Percentiles rank a stretch among this genome's conserved stretches.
These are phyloP conservation scores for Limnephilus auricula DNA, from an alignment of 2,888 invertebrate species.

Conservation along the genomic window DNA sequence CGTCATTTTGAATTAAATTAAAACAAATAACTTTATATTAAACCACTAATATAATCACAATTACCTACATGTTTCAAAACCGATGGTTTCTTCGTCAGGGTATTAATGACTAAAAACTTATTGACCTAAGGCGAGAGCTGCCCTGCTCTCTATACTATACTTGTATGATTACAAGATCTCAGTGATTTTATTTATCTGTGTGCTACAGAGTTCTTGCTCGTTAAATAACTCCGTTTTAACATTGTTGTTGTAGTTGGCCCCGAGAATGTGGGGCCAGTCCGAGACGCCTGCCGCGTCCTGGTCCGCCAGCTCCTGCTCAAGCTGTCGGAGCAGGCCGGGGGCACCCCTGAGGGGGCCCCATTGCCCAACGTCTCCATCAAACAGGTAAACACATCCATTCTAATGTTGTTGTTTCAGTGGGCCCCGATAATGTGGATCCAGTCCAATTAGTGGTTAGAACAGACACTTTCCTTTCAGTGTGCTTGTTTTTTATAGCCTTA, in stretches of 20 bases:
- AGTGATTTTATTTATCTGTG: too few relatives aligned
- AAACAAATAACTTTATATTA: too few relatives aligned
- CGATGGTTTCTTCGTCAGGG: too few relatives aligned
- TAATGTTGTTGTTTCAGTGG: slow-evolving; percentile 77
- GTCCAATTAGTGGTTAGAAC: slow-evolving; percentile 70
- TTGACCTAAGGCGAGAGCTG: too few relatives aligned
- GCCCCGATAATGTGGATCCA: slow-evolving; percentile 84
- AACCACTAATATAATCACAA: too few relatives aligned
- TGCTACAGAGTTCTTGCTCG: slow-evolving; percentile 69
- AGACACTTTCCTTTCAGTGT: not conserved
- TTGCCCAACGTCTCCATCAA: slow-evolving; percentile 75
- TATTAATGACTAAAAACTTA: too few relatives aligned
- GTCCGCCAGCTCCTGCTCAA: slow-evolving; percentile 75
- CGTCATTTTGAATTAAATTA: too few relatives aligned
- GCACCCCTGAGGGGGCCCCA: slow-evolving; percentile 73
- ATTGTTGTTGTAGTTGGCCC: slow-evolving; percentile 80
- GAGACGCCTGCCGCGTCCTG: slow-evolving; percentile 75
- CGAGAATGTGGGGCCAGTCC: slow-evolving; percentile 84
- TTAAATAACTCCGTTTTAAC: slow-evolving; percentile 74
- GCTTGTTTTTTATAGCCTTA: not conserved
- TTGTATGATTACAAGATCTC: too few relatives aligned
- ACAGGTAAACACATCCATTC: slow-evolving; percentile 72
- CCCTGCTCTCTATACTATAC: too few relatives aligned
- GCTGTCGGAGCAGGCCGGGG: slow-evolving; percentile 73
- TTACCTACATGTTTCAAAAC: too few relatives aligned